These are phyloP conservation scores for Drosophila burlai DNA, from an alignment of 1,140 invertebrate species.

Conservation along the genomic window DNA sequence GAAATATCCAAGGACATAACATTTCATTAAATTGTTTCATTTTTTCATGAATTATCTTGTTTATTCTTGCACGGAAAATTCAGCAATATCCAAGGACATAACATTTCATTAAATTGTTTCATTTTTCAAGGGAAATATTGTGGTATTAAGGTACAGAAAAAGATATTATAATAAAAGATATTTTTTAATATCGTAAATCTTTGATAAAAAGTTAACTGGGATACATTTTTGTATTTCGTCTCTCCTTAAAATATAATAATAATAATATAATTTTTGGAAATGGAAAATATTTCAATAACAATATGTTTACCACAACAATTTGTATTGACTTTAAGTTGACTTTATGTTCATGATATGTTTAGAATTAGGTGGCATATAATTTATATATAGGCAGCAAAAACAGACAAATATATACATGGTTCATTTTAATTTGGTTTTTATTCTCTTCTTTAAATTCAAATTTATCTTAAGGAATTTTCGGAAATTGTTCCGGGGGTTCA, in stretches of 20 bases:
- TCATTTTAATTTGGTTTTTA: conserved; percentile 15
- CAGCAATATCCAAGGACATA: not conserved
- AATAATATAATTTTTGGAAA: conserved; percentile 21
- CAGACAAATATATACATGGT: not conserved
- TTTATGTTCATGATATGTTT: conserved; percentile 3
- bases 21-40: too few relatives aligned
- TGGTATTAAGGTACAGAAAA: not conserved
- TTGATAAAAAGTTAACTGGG: not conserved
- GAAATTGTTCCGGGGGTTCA: conserved; percentile 39
- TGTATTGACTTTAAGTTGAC: not conserved
- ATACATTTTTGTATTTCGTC: not conserved
- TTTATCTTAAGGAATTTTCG: conserved; percentile 50
- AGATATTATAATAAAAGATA: not conserved
- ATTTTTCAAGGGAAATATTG: too few relatives aligned
- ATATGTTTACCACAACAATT: not conserved
- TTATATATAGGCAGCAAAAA: not conserved
- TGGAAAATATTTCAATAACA: not conserved
- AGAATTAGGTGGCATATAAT: not conserved
- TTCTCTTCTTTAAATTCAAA: conserved; percentile 41
- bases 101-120: not conserved
- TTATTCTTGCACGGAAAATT: conserved; percentile 10
- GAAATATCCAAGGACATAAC: too few relatives aligned
- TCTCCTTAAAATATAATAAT: too few relatives aligned
- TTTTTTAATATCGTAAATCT: not conserved
- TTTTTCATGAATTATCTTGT: conserved; percentile 4